Base-by-base conservation (phyloP, 2,888 invertebrate genomes). In the Ophonus ardosiacus region DNA sequence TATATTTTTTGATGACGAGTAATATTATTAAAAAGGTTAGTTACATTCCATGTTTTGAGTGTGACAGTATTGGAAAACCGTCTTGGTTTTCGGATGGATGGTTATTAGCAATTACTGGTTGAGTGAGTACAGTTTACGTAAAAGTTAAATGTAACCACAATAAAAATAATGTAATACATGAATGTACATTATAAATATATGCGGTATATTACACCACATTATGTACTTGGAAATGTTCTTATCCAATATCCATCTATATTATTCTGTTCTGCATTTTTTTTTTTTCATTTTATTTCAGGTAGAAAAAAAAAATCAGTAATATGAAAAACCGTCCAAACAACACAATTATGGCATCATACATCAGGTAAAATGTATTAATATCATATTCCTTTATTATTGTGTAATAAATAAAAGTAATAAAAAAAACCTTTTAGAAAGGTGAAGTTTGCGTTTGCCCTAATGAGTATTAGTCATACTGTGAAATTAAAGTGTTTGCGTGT, bases 1-100 rank as follows among this genome's bases (percentile, higher is more conserved):
- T 78, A 84, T 84, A 90, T 90, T 90, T 90, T 88, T 90, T 90
- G 90, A 90, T 90, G 90, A 90, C 89, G 89, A 89, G 88, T 88
- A 89, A 89, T 88, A 88, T 88, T 88, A 89, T 87, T 88, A 88
- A 89, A 74, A 80, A 85, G 80, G 74, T 81, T 81, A 82, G 89
- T 89, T 89, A 90, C 90, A 90, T 90, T 90, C 90, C 90, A 90
- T 87, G 86, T 86, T 86, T 51, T 81, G 81, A 80, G 63, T 80
- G 80, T 61, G 40, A 31, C 59, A 79, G 63, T 59, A 40, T 15
- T 31, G 40, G 80, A 68, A 81, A 81, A 81, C 65, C 65, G 51
- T 43, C 56, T 68, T 81, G 74, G 82, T 82, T 82, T 82, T 82
- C 74, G 82, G 63, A 82, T 82, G 82, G 74, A 82, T 82, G 82